phyloP scores from a whole-genome alignment of 2,113 vertebrate species.

The Callaeas wilsoni region DNA sequence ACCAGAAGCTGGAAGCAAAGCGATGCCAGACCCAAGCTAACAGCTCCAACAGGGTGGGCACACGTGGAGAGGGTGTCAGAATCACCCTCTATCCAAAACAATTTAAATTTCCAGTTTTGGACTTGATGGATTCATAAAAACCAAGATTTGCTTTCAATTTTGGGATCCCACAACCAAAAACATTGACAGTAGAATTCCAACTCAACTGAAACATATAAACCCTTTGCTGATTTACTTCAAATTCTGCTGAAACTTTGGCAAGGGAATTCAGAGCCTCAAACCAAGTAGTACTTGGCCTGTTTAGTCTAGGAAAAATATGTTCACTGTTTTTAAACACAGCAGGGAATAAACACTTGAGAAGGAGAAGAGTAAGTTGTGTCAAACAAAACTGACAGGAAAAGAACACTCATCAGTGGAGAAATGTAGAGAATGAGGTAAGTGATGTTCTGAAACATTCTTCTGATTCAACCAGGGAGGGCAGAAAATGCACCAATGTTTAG shows the following conservation, averaged over 20 bases:
- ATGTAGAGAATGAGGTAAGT: background rate
- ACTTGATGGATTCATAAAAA: background rate
- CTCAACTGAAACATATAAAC: background rate
- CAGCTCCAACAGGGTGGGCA: background rate
- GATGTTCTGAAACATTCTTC: background rate
- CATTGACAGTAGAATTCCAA: background rate
- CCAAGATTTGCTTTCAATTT: background rate
- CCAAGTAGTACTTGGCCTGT: background rate
- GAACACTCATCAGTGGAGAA: background rate
- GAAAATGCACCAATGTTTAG: background rate
- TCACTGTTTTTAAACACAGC: background rate
- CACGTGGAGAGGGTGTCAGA: accelerated
- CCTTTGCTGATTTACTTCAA: background rate
- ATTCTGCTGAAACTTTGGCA: background rate
- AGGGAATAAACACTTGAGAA: conserved; percentile 9
- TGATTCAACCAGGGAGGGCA: background rate
- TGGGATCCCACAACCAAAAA: background rate
- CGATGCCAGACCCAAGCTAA: background rate
- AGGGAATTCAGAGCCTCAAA: background rate
- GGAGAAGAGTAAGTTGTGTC: background rate
- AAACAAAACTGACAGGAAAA: background rate
- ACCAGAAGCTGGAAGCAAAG: background rate
- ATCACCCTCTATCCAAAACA: background rate
- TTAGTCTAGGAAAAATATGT: background rate
- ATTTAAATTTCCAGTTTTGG: background rate